Evolutionary conservation across 2,888 invertebrate genomes (phyloP).

Genomic region (Melangyna quadrimaculata): DNA sequence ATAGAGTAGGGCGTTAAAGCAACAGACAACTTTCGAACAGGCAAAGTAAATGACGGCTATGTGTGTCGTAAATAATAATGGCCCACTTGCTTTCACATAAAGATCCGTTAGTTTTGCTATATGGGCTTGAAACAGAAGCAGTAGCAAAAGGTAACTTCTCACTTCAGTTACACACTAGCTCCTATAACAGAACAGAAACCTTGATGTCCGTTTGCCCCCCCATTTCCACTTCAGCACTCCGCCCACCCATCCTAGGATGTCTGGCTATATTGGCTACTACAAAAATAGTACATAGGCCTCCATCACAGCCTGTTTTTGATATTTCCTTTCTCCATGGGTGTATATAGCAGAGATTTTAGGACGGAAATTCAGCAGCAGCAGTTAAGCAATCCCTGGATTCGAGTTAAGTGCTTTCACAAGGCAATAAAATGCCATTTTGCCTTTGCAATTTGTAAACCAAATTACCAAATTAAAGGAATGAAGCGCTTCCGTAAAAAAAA

Average conservation of each 20-base stretch:
- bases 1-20: conserved; percentile 45
- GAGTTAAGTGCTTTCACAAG: conserved; percentile 71
- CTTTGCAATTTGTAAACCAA: conserved; percentile 71
- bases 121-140: neutral
- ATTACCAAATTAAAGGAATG: conserved; percentile 70
- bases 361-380: conserved; percentile 54
- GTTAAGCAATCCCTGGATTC: conserved; percentile 67
- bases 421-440: conserved; percentile 71
- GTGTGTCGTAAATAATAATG: conserved; percentile 71
- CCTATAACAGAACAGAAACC: conserved; percentile 4
- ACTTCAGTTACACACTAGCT: conserved; percentile 34
- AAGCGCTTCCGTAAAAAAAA: conserved; percentile 53
- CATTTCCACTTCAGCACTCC: neutral
- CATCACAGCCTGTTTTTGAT: conserved; percentile 30
- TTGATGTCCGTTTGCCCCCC: conserved; percentile 34
- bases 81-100: conserved; percentile 70
- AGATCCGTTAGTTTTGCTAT: conserved; percentile 66
- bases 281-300: conserved; percentile 52
- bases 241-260: conserved; percentile 34
- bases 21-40: conserved; percentile 64
- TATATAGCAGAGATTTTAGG: conserved; percentile 49
- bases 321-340: conserved; percentile 43
- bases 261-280: no score
- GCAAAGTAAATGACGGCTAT: conserved; percentile 64
- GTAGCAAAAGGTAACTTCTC: conserved; percentile 33